Percentiles rank a stretch among this genome's conserved stretches.
Conservation (phyloP, 2,888 invertebrate species). For the Pseudanteris insignis region DNA sequence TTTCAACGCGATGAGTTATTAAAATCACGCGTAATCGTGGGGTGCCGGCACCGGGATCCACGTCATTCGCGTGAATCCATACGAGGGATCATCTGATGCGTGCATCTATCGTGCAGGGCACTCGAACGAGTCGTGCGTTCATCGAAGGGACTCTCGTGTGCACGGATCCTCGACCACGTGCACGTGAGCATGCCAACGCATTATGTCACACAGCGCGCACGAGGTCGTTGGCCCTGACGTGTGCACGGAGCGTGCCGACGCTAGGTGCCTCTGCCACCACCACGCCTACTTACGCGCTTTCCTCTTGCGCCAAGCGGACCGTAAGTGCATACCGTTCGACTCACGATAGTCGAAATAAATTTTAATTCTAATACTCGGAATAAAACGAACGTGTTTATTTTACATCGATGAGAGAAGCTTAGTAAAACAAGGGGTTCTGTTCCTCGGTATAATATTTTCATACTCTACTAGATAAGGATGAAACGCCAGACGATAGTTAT, state of each 20-base stretch:
- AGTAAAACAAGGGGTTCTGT: too few relatives aligned
- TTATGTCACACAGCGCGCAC: slow-evolving; percentile 45
- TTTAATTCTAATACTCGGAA: too few relatives aligned
- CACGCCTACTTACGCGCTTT: slow-evolving; percentile 22
- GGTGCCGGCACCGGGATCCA: too few relatives aligned
- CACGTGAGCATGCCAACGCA: slow-evolving; percentile 35
- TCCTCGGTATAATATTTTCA: too few relatives aligned
- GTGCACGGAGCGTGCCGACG: slow-evolving; percentile 57
- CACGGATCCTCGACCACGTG: slow-evolving; percentile 46
- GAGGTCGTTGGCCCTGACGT: slow-evolving; percentile 62
- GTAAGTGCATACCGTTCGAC: too few relatives aligned
- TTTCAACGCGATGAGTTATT: too few relatives aligned
- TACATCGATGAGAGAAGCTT: slow-evolving; percentile 22
- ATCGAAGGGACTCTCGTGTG: slow-evolving; percentile 15
- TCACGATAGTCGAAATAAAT: too few relatives aligned
- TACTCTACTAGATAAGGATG: too few relatives aligned
- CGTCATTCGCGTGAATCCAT: too few relatives aligned
- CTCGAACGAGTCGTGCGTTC: slow-evolving; percentile 20
- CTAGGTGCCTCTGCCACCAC: not conserved
- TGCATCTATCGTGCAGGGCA: slow-evolving; percentile 12
- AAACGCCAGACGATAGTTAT: too few relatives aligned
- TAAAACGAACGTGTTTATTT: slow-evolving; percentile 30
- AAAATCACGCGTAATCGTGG: too few relatives aligned
- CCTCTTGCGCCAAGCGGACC: slow-evolving; percentile 1
- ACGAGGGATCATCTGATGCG: slow-evolving; percentile 24